Evolutionary conservation across 1,140 invertebrate species (phyloP), one percentile per base, ranked within the genome.

Genomic region (Ctenoplectra terminalis): DNA sequence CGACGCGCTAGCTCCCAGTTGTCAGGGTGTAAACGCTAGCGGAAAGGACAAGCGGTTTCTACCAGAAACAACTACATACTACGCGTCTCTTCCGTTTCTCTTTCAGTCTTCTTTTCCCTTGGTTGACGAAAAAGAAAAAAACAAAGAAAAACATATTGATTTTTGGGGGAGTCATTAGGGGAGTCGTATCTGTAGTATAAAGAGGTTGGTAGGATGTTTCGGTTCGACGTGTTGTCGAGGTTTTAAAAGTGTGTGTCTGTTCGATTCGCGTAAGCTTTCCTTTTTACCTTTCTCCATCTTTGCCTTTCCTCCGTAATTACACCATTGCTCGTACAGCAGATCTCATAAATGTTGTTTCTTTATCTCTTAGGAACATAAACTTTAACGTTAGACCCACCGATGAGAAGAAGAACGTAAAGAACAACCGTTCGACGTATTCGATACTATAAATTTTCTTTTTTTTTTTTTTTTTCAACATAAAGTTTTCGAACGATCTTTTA

Each of bases 1-100:
- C 37, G 31, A 26, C 8, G 58, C 23, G 4, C 11, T n/a, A n/a
- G 8, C 13, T 64, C n/a, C 7, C 9, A 13, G 6, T 3, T 20
- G 2, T 31, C 40, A 11, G 23, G 40, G 7, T 61, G 23, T 34
- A 73, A 73, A 73, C 40, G 23, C 20, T 56, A n/a, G 13, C 29
- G 56, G 40, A 34, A 73, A 73, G 29, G 56, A 60, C 43, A 34
- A 37, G 20, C 56, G 23, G 29, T 50, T 74, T 74, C 58, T 63
- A n/a, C 31, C 46, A 74, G n/a, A 63, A 74, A 63, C 72, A 63
- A 74, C 72, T 50, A 43, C 13, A n/a, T n/a, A n/a, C n/a, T 34
- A 31, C 20, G 3, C 15, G 5, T 17, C 43, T 29, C 56, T 34
- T 15, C 13, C 15, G 1, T 48, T 13, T 37, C 7, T 15, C 20